These are phyloP conservation scores for Leucoraja erinaceus DNA, from an alignment of 2,113 vertebrate species.

Conservation along the genomic window DNA sequence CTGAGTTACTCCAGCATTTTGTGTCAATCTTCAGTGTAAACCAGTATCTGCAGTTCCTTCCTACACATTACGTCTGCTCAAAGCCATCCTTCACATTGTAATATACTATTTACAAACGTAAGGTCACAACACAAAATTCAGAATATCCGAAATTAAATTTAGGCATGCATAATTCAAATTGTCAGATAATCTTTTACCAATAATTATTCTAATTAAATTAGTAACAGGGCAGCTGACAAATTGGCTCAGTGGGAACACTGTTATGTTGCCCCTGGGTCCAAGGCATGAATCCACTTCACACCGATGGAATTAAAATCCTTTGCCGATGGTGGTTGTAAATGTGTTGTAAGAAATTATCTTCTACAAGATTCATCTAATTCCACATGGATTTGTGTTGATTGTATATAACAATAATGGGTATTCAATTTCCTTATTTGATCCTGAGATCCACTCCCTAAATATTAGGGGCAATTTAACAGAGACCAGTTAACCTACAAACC, in stretches of 20 bases:
- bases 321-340: neutral
- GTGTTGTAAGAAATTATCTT: neutral
- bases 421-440: neutral
- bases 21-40: no score
- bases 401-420: neutral
- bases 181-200: neutral
- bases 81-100: neutral
- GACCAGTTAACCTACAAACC: no score
- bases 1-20: no score
- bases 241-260: neutral
- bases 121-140: neutral
- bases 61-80: no score
- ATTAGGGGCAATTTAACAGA: no score
- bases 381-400: neutral
- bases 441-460: no score
- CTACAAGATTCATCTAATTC: neutral
- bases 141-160: neutral
- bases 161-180: neutral
- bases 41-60: no score
- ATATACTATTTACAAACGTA: neutral
- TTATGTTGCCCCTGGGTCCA: neutral
- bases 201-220: constrained; percentile 17
- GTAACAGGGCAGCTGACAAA: constrained; percentile 11
- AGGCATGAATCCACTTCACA: neutral
- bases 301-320: neutral